Evolutionary conservation across 2,888 invertebrate species (phyloP).

Genomic region (Dicycla oo): DNA sequence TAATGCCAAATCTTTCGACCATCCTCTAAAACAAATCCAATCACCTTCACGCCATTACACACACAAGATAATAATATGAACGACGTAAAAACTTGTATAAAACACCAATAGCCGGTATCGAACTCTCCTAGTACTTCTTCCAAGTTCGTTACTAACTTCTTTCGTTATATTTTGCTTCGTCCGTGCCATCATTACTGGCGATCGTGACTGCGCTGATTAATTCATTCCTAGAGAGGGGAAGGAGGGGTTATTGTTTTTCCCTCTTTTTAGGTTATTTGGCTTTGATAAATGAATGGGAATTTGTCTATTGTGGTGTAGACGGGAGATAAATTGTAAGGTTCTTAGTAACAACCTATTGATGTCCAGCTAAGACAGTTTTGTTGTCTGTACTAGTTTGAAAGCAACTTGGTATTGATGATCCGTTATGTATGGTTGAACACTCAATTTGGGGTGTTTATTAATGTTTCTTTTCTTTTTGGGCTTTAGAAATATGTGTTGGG

Average conservation of each 20-base stretch:
- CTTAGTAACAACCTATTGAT: slow-evolving; percentile 58
- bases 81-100: slow-evolving; percentile 76
- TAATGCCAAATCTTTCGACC: slow-evolving; percentile 58
- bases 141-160: slow-evolving; percentile 76
- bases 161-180: slow-evolving; percentile 78
- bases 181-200: slow-evolving; percentile 84
- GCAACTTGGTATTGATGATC: slow-evolving; percentile 43
- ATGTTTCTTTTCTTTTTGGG: background rate
- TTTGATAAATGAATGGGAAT: slow-evolving; percentile 75
- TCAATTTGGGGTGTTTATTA: slow-evolving; percentile 31
- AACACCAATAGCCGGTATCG: slow-evolving; percentile 79
- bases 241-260: slow-evolving; percentile 77
- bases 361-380: slow-evolving; percentile 55
- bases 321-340: slow-evolving; percentile 68
- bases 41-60: slow-evolving; percentile 71
- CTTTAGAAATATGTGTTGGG: background rate
- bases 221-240: slow-evolving; percentile 70
- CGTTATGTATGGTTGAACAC: slow-evolving; percentile 30
- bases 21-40: slow-evolving; percentile 71
- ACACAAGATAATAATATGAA: slow-evolving; percentile 70
- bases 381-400: slow-evolving; percentile 48
- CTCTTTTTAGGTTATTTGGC: slow-evolving; percentile 75
- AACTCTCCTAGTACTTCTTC: slow-evolving; percentile 70
- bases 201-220: slow-evolving; percentile 88
- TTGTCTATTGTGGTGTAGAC: slow-evolving; percentile 71